phyloP scores from a whole-genome alignment of 2,113 vertebrate genomes.

The Phocoena sinus region DNA sequence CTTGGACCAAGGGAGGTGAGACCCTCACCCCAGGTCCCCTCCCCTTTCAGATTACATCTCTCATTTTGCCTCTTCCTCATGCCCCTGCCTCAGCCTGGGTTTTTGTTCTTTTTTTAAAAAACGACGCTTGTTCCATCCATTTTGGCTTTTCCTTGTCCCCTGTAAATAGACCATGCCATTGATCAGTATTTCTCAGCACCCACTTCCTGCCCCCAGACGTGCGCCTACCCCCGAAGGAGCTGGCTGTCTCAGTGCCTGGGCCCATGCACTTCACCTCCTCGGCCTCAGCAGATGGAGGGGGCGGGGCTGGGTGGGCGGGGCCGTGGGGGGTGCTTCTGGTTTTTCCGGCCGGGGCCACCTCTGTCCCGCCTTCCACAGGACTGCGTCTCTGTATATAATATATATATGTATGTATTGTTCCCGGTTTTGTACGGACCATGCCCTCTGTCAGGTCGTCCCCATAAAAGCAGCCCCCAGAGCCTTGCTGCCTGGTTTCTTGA shows the following conservation, averaged over 20 bases:
- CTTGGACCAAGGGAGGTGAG: slow-evolving; percentile 70
- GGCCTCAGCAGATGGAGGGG: slow-evolving; percentile 46
- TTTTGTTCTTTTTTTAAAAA: slow-evolving; percentile 63
- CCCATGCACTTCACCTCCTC: not conserved
- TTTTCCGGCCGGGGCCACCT: not conserved
- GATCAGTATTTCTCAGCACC: slow-evolving; percentile 66
- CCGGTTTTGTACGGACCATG: slow-evolving; percentile 80
- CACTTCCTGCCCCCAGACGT: not conserved
- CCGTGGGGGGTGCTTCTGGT: slow-evolving; percentile 17
- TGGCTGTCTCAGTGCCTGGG: slow-evolving; percentile 35
- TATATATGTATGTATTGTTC: slow-evolving; percentile 81
- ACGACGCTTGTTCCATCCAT: not conserved
- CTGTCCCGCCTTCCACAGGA: slow-evolving; percentile 51
- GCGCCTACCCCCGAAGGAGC: slow-evolving; percentile 18
- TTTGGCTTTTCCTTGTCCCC: slow-evolving; percentile 33
- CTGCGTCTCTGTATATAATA: slow-evolving; percentile 79
- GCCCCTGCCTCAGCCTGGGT: not conserved
- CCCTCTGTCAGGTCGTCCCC: slow-evolving; percentile 75
- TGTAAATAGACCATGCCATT: slow-evolving; percentile 70
- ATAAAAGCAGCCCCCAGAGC: slow-evolving; percentile 77
- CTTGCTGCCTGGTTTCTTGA: slow-evolving; percentile 60
- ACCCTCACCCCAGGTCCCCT: not conserved
- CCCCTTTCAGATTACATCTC: slow-evolving; percentile 29
- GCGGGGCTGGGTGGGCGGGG: slow-evolving; percentile 42
- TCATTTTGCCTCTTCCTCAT: not conserved